Conservation (phyloP, 2,888 invertebrate species). For the Drosophila acutilabella region DNA sequence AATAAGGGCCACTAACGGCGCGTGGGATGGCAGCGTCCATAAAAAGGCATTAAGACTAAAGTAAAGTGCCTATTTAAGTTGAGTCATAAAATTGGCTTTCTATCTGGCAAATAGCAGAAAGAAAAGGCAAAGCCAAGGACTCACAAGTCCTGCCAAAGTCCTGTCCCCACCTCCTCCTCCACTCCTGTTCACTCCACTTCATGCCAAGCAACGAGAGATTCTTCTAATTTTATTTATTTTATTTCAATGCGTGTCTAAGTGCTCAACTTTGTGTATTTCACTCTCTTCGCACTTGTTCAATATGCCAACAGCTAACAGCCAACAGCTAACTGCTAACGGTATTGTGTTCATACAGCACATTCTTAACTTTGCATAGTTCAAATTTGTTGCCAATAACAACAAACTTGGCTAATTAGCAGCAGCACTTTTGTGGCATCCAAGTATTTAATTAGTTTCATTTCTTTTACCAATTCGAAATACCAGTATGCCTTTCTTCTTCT, state of each 20-base stretch:
- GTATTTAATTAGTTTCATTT: slow-evolving; percentile 40
- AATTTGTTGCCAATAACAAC: slow-evolving; percentile 42
- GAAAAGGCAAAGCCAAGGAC: slow-evolving; percentile 1
- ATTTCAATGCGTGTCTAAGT: slow-evolving; percentile 78
- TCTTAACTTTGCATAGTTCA: slow-evolving; percentile 44
- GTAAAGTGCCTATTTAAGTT: slow-evolving; percentile 82
- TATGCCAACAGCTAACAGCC: slow-evolving; percentile 41
- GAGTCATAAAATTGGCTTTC: slow-evolving; percentile 82
- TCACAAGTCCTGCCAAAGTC: slow-evolving; percentile 1
- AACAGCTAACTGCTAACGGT: slow-evolving; percentile 20
- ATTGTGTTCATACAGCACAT: slow-evolving; percentile 13
- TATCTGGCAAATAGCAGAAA: slow-evolving; percentile 64
- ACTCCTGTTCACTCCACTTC: neutral
- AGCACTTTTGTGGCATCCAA: slow-evolving; percentile 26
- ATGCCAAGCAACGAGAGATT: slow-evolving; percentile 25
- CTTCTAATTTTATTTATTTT: slow-evolving; percentile 79
- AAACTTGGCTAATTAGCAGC: slow-evolving; percentile 42
- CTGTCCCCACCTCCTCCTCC: too few relatives aligned
- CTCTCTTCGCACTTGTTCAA: slow-evolving; percentile 23
- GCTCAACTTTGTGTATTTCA: slow-evolving; percentile 52
- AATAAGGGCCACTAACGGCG: slow-evolving; percentile 57
- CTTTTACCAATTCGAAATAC: neutral
- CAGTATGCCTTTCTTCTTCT: slow-evolving; percentile 1
- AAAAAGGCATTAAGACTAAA: slow-evolving; percentile 80
- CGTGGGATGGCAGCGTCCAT: slow-evolving; percentile 51